Conservation (phyloP, 2,113 vertebrate species). For the Tyrannus savana region DNA sequence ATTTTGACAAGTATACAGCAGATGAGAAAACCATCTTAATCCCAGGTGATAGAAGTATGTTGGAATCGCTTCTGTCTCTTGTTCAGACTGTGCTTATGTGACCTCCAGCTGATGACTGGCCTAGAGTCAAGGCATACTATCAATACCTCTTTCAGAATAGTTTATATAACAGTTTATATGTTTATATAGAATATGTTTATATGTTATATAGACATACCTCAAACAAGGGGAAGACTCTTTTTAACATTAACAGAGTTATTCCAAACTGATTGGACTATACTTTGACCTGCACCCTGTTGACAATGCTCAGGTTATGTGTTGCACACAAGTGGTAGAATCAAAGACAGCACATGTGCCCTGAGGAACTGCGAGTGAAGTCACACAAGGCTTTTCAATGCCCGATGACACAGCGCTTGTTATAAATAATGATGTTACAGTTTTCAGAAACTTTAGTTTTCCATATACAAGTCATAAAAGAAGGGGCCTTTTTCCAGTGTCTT, state of each 20-base stretch:
- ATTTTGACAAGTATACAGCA: not conserved
- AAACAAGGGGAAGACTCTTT: not conserved
- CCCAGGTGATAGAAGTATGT: not conserved
- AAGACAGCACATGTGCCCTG: not conserved
- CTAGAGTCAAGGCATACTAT: not conserved
- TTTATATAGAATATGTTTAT: no score
- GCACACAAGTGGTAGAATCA: not conserved
- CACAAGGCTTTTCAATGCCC: not conserved
- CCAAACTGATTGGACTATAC: not conserved
- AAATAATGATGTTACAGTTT: not conserved
- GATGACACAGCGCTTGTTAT: not conserved
- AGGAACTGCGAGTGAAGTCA: not conserved
- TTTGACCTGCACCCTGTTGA: not conserved
- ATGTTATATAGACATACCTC: not conserved
- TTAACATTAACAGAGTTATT: not conserved
- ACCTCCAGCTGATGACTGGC: not conserved
- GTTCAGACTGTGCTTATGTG: not conserved
- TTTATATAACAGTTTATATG: not conserved
- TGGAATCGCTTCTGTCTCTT: not conserved
- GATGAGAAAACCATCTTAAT: not conserved
- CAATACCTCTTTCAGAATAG: not conserved
- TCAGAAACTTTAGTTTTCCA: not conserved
- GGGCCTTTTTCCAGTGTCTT: not conserved
- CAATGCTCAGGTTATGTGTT: not conserved
- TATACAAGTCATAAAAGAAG: not conserved